Percentiles rank a stretch among this genome's conserved stretches.
phyloP scores from a whole-genome alignment of 2,888 invertebrate species.

The Biston betularia region DNA sequence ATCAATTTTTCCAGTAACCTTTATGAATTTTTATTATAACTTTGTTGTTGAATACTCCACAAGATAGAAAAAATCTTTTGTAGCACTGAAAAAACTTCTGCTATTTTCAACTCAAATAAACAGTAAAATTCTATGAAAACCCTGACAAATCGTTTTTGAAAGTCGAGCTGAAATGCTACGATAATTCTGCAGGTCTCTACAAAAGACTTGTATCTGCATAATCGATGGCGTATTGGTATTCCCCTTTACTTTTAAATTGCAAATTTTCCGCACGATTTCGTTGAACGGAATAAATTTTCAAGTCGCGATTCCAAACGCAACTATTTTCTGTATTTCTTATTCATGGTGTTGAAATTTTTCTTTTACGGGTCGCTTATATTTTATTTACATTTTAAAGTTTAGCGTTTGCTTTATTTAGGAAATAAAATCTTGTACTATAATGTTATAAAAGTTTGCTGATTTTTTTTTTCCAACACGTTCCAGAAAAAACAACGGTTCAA shows the following conservation, averaged over 20 bases:
- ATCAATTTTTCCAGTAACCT: too few species aligned
- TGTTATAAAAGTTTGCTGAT: too few species aligned
- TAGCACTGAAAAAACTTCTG: not conserved
- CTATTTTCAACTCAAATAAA: not conserved
- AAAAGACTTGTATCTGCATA: slow-evolving; percentile 84
- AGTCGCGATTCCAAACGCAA: slow-evolving; percentile 72
- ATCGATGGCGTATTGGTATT: slow-evolving; percentile 85
- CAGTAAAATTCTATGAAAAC: slow-evolving; percentile 65
- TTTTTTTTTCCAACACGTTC: too few species aligned
- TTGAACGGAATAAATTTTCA: slow-evolving; percentile 80
- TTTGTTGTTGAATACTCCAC: too few species aligned
- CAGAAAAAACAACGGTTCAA: too few species aligned
- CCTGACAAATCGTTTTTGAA: slow-evolving; percentile 77
- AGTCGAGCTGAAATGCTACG: slow-evolving; percentile 73
- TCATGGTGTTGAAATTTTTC: slow-evolving; percentile 59
- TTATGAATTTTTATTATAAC: too few species aligned
- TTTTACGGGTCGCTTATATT: slow-evolving; percentile 37
- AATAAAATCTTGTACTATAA: too few species aligned
- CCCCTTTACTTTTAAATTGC: slow-evolving; percentile 85
- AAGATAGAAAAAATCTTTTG: not conserved
- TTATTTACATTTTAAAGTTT: slow-evolving; percentile 5
- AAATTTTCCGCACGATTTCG: slow-evolving; percentile 86
- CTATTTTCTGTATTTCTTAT: slow-evolving; percentile 71
- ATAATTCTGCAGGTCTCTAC: slow-evolving; percentile 78
- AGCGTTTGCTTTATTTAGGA: too few species aligned